Base-by-base conservation (phyloP, 2,888 invertebrate genomes). In the Heliothis peltigera region DNA sequence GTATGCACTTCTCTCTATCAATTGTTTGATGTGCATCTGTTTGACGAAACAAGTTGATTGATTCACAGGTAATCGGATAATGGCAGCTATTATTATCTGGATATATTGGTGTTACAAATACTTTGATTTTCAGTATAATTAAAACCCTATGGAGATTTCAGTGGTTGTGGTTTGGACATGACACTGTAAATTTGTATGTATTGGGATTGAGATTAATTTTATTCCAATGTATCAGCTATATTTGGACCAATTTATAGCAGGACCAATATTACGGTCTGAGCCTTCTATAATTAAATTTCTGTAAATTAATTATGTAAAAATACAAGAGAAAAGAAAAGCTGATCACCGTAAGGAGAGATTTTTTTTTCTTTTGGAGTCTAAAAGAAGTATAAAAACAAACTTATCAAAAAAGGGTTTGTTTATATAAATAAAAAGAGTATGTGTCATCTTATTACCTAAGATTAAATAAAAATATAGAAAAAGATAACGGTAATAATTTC, bases 31-130 rank as follows among this genome's bases (percentile, higher is more conserved):
- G 62, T 56, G 60, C 48, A 57, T 57, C 48, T 32, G 54, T 39
- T 71, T 64, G 58, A 67, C 64, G 62, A 57, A 32, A 70, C 25
- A 12, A 22, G 12, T 28, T 75, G 57, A 75, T 69, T 71, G 71
- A 64, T 67, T 64, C 49, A 39, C 56, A 12, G 49, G 35, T 25
- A 49, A 73, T 61, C 52, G n/a, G 39, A 42, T 67, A 66, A 54
- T 67, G 21, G 10, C 22, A n/a, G 1, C 0, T 32, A 59, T 43
- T 21, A 21, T 42, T 17, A 2, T n/a, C 39, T 21, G 18, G 2
- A 39, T 59, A 17, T n/a, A 21, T 6, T 17, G 8, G n/a, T 42
- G 42, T 18, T 42, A 39, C 39, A 39, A 39, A n/a, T 3, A 39
- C 15, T 39, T 15, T 39, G 39, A n/a, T 39, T 39, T n/a, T 39